Conservation (phyloP, 1,140 invertebrate genomes). For the Drosophila ohnishii region DNA sequence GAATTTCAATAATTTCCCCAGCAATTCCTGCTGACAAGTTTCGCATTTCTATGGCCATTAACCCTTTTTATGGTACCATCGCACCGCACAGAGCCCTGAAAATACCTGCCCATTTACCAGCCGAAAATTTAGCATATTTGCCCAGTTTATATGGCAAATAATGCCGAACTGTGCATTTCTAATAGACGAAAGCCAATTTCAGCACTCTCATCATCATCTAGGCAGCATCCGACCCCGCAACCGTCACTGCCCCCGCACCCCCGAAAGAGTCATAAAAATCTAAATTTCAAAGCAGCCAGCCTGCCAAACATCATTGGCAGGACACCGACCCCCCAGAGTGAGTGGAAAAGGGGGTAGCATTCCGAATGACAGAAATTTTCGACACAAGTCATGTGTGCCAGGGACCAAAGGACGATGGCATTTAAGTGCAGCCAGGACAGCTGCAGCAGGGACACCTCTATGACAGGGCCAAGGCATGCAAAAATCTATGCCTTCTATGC, state of each 20-base stretch:
- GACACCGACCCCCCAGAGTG: not conserved
- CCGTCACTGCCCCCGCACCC: constrained; percentile 2
- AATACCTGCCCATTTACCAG: constrained; percentile 42
- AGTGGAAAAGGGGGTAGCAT: constrained; percentile 21
- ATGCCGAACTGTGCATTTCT: constrained; percentile 77
- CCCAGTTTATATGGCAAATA: constrained; percentile 74
- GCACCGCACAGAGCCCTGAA: constrained; percentile 1
- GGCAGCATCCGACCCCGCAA: constrained; percentile 12
- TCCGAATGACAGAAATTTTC: constrained; percentile 78
- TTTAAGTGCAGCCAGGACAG: constrained; percentile 70
- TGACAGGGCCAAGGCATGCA: constrained; percentile 63
- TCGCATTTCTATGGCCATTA: constrained; percentile 76
- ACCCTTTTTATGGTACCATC: constrained; percentile 61
- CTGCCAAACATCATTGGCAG: constrained; percentile 45
- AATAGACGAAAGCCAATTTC: constrained; percentile 74
- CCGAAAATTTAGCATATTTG: constrained; percentile 69
- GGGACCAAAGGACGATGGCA: constrained; percentile 22
- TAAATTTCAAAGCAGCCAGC: constrained; percentile 75
- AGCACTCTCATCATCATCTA: constrained; percentile 51
- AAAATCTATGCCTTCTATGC: constrained; percentile 70
- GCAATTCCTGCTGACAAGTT: constrained; percentile 74
- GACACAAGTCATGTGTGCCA: constrained; percentile 68
- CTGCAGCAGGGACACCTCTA: constrained; percentile 27
- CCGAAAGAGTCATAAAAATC: constrained; percentile 67
- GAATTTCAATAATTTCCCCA: constrained; percentile 75